Evolutionary conservation across 2,113 vertebrate genomes (phyloP), one percentile per base, ranked within the genome.

Genomic region (Chloropsis cyanopogon): DNA sequence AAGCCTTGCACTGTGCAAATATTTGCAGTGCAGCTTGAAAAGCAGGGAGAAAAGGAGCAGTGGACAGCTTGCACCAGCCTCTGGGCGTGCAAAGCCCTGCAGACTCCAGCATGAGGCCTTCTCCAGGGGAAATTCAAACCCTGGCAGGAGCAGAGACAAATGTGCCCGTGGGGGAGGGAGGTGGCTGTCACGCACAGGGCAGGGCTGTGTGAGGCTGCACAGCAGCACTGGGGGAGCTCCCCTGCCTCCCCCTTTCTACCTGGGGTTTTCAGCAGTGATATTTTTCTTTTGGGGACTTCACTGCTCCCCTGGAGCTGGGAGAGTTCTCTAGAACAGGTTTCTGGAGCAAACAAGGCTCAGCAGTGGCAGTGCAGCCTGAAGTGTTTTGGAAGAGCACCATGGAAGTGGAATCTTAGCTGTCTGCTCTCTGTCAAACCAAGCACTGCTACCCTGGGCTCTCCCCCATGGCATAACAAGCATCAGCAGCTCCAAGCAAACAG

Each of bases 21-120:
- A 97, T 96, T 96, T 96, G 95, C 80, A 31, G 28, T 93, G 82
- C 60, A 47, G 64, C 88, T 92, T 18, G 71, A 59, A 92, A 87
- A 89, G 81, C 24, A 7, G 15, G 22, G 84, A 79, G 78, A 47
- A 68, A 88, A 91, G 59, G 50, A 61, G 60, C 17, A 46, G 39
- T 8, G 49, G 79, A n/a, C 39, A 59, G 64, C 68, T n/a, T 35
- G 50, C 56, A 56, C 33, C 68, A 83, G 59, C 60, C 76, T 69
- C 90, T 15, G 72, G 68, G 71, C 52, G n/a, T 2, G 39, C 79
- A 80, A 88, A 88, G 3, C 86, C 60, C 88, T 12, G 5, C 82
- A 78, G 19, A 39, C 63, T 90, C 53, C 15, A 7, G 28, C 7
- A 2, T 14, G 61, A 69, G 11, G 11, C 78, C 59, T 91, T 82